Base-by-base conservation (phyloP, 1,140 invertebrate genomes). In the Stegodyphus dumicola region DNA sequence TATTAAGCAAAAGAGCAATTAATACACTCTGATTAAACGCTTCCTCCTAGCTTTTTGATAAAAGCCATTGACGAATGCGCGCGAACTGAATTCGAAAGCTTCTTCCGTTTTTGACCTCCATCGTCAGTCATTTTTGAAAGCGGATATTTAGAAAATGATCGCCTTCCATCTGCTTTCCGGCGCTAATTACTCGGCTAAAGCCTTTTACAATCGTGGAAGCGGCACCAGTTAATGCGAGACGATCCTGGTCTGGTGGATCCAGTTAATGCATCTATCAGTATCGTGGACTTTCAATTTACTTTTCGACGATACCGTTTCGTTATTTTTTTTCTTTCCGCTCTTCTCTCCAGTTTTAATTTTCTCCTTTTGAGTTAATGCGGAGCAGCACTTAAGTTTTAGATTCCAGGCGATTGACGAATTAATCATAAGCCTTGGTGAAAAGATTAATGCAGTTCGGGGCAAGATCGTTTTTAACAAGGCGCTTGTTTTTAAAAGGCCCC, bases 371-470 rank as follows among this genome's bases (percentile, higher is more conserved):
- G 60, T 77, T 70, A 79, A 79, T 70, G 77, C n/a, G 65, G 18
- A 18, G 77, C 48, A 70, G 77, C 77, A 79, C 77, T 79, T 79
- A 79, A 79, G 65, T 79, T 79, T 79, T 70, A 79, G 67, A 17
- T 65, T 65, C 65, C 48, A n/a, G 53, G 17, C 66, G 77, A 79
- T 79, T 79, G 77, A 79, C 66, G 77, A 70, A 79, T 79, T 79
- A 79, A 79, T 79, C 77, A 79, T 79, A 79, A 48, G 77, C 77
- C 70, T 70, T 56, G 49, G 65, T 18, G 48, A 65, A 33, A 77
- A 77, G 75, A 77, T 77, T 77, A 77, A 77, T 77, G 75, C 75
- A 48, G 33, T 48, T 33, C 33, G 33, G 33, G 33, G 33, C 33
- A 33, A 33, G 67, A 69, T 79, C 77, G 77, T 79, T 79, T 79